phyloP scores from a whole-genome alignment of 2,113 vertebrate genomes.

The Alexandromys fortis region DNA sequence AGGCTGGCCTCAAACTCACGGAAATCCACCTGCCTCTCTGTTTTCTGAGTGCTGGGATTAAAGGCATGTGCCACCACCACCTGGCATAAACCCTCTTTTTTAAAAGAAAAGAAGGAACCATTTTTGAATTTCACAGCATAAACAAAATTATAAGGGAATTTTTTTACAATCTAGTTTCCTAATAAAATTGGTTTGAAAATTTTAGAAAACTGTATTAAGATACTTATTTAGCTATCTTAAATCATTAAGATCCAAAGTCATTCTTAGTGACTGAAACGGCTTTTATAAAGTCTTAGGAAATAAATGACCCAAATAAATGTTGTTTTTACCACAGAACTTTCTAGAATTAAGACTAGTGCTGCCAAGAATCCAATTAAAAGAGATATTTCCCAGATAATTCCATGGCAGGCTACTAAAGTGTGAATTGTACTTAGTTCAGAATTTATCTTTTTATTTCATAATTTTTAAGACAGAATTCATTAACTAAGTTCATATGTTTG shows the following conservation, averaged over 20 bases:
- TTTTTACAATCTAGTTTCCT: neutral
- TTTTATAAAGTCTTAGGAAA: neutral
- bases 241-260: neutral
- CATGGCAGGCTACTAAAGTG: neutral
- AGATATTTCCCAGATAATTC: neutral
- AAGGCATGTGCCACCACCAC: no score
- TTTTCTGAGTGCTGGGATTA: no score
- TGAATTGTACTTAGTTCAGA: neutral
- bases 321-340: neutral
- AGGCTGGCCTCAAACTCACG: no score
- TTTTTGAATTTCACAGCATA: slow-evolving; percentile 14
- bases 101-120: neutral
- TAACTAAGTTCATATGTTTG: neutral
- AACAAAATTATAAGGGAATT: slow-evolving; percentile 30
- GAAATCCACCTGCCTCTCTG: no score
- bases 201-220: slow-evolving; percentile 33
- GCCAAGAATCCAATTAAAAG: neutral
- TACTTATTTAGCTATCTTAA: neutral
- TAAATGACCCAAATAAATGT: neutral
- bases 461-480: slow-evolving; percentile 27
- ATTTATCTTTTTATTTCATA: neutral
- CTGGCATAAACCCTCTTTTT: neutral
- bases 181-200: slow-evolving; percentile 10
- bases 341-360: neutral
- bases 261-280: slow-evolving; percentile 18